Base-by-base conservation (phyloP, 2,888 invertebrate genomes). In the Onthophagus sagittarius region DNA sequence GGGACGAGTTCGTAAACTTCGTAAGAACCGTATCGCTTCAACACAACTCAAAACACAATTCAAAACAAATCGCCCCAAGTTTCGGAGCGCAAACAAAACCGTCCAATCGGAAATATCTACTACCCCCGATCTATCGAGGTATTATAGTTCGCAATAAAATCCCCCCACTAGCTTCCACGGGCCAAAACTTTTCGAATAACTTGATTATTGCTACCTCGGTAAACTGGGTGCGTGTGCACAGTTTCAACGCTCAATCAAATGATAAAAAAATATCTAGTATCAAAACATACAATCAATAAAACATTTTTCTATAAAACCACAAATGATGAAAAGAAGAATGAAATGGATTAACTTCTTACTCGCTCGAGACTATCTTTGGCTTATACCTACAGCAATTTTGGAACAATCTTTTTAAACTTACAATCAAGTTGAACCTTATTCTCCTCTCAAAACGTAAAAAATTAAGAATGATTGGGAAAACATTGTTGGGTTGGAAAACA, bases 51-150 rank as follows among this genome's bases (percentile, higher is more conserved):
- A 63, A 65, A 73, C 53, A 63, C 74, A 78, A 78, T 78, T 78
- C 77, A 79, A 81, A 82, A 82, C 81, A 82, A 82, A 82, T 82
- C 81, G 81, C 79, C 80, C 76, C 74, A 78, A 82, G 80, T 78
- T 82, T 82, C 79, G 15, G 39, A 80, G 76, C 78, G 79, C 81
- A 81, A 82, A 82, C 81, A 82, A 80, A 81, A 80, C 79, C 80
- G 80, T 80, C 77, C 78, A 78, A 78, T 80, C 79, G 80, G 76
- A 80, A 81, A 80, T 80, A 80, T 80, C 80, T 77, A 77, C 78
- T 74, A 63, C 72, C 70, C 67, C 75, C 79, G 74, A 77, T 78
- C 76, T 78, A 77, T 78, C 73, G 76, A 76, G 75, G 78, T 76
- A 79, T 79, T 79, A 79, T 78, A 76, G 78, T 76, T 77, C 72